These are phyloP conservation scores for Picathartes gymnocephalus DNA, from an alignment of 2,113 vertebrate genomes.

Conservation along the genomic window DNA sequence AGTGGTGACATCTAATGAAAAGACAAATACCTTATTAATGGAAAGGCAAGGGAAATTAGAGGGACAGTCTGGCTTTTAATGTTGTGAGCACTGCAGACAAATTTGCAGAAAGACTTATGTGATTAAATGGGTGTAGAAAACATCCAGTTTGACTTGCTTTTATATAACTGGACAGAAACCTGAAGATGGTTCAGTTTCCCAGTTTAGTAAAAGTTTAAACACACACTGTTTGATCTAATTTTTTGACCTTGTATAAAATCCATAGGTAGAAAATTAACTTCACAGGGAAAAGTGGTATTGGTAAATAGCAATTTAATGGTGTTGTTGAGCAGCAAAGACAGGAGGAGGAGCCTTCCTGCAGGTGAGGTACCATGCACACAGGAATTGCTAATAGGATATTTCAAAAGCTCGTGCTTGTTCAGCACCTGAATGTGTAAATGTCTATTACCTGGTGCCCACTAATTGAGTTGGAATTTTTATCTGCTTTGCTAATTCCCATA, in stretches of 20 bases:
- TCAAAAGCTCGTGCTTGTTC: background rate
- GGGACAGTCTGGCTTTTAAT: background rate
- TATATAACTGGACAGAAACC: background rate
- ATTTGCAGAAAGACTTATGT: background rate
- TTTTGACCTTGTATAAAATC: background rate
- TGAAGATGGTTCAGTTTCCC: background rate
- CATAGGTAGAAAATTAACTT: background rate
- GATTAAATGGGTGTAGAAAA: background rate
- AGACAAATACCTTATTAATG: background rate
- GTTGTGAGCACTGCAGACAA: background rate
- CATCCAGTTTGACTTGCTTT: background rate
- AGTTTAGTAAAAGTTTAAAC: background rate
- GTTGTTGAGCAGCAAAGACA: background rate
- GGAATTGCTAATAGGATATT: background rate
- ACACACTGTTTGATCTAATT: accelerated
- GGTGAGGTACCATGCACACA: background rate
- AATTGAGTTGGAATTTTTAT: background rate
- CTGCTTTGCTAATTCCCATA: background rate
- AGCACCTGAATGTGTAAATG: background rate
- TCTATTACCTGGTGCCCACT: background rate
- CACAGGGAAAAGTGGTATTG: background rate
- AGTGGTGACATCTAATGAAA: background rate
- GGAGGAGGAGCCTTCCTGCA: background rate
- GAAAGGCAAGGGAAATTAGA: background rate
- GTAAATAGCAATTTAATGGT: background rate